phyloP scores from a whole-genome alignment of 2,113 vertebrate genomes.

The Salvelinus alpinus region DNA sequence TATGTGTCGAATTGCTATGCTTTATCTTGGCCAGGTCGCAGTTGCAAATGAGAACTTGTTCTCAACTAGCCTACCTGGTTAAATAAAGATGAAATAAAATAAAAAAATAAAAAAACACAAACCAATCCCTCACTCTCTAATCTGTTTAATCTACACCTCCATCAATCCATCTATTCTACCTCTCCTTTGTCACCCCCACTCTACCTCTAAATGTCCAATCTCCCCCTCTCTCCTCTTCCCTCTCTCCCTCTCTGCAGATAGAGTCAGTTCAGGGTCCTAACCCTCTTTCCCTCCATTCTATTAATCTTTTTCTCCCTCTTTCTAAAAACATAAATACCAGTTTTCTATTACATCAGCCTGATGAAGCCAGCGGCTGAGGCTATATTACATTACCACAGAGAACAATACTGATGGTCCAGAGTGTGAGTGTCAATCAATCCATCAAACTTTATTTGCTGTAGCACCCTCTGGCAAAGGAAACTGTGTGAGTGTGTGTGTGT shows the following conservation, averaged over 20 bases:
- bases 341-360: slow-evolving; percentile 70
- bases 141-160: slow-evolving; percentile 51
- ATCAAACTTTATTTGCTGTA: slow-evolving; percentile 36
- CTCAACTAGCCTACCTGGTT: too few species aligned
- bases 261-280: too few species aligned
- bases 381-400: slow-evolving; percentile 63
- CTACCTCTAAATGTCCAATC: background rate
- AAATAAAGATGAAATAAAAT: too few species aligned
- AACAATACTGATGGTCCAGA: slow-evolving; percentile 28
- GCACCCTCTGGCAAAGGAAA: background rate
- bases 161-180: slow-evolving; percentile 2
- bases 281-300: background rate
- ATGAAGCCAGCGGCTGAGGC: slow-evolving; percentile 63
- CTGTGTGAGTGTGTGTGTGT: background rate
- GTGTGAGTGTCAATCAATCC: slow-evolving; percentile 16
- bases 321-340: slow-evolving; percentile 67
- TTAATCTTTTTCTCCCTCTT: slow-evolving; percentile 16
- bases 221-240: slow-evolving; percentile 9
- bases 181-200: background rate
- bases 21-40: too few species aligned
- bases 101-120: slow-evolving; percentile 17
- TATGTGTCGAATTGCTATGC: too few species aligned
- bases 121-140: slow-evolving; percentile 35
- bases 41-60: too few species aligned
- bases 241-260: background rate